phyloP scores from a whole-genome alignment of 2,797 vertebrate genomes.

The Pterois miles region DNA sequence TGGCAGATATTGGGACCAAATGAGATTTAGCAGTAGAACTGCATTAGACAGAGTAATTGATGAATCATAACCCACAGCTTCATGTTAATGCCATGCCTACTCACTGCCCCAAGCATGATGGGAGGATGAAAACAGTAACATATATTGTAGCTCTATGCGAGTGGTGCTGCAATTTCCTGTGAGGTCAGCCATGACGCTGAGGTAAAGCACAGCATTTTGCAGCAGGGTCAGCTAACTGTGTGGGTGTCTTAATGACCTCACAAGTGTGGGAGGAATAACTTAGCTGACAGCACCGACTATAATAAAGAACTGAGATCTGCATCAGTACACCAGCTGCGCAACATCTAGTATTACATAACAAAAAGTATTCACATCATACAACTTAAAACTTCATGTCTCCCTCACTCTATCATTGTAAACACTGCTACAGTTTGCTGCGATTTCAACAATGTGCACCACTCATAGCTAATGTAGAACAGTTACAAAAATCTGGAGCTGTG shows the following conservation, averaged over 20 bases:
- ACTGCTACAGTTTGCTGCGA: not conserved
- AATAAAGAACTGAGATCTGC: conserved; percentile 14
- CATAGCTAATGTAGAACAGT: no score
- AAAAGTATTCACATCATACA: not conserved
- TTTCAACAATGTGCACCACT: not conserved
- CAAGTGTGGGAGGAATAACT: conserved; percentile 50
- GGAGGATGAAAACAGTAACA: not conserved
- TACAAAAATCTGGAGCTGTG: no score
- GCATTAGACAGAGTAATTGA: conserved; percentile 12
- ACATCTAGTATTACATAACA: conserved; percentile 1
- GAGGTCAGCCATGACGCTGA: conserved; percentile 21
- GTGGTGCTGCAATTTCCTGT: conserved; percentile 21
- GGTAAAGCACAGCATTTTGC: not conserved
- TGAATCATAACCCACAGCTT: conserved; percentile 22
- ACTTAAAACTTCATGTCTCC: not conserved
- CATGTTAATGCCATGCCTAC: conserved; percentile 21
- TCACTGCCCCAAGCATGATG: not conserved
- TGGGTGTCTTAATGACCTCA: conserved; percentile 45
- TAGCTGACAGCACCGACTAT: not conserved
- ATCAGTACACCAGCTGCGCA: not conserved
- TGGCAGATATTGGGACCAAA: not conserved
- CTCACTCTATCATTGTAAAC: not conserved
- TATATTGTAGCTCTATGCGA: not conserved
- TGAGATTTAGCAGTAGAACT: not conserved
- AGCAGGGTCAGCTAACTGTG: conserved; percentile 33